A percentile compares a stretch with the other conserved stretches of the same genome.
phyloP scores from a whole-genome alignment of 1,140 invertebrate genomes.

The Heliconius congener region DNA sequence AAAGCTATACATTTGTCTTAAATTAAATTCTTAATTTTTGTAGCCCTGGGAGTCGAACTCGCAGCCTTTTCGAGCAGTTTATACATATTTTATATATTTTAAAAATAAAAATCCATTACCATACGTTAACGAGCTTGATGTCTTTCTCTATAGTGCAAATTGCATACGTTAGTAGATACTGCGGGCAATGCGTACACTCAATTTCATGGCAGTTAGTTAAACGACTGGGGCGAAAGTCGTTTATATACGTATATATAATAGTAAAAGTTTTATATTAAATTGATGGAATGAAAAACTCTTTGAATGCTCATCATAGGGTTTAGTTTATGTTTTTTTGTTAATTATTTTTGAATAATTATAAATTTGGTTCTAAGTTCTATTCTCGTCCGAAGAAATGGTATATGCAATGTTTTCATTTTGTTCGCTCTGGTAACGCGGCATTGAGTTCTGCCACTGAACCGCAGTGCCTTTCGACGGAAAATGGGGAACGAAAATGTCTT shows the following conservation, averaged over 20 bases:
- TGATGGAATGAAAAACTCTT: not conserved
- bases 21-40: too few relatives aligned
- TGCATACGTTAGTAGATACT: not conserved
- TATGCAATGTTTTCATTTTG: too few relatives aligned
- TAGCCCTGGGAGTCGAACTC: not conserved
- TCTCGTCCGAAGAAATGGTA: too few relatives aligned
- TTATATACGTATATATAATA: not conserved
- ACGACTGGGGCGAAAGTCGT: not conserved
- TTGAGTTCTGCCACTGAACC: too few relatives aligned
- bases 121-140: not conserved
- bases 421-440: too few relatives aligned
- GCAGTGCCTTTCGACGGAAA: too few relatives aligned
- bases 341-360: too few relatives aligned
- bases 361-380: too few relatives aligned
- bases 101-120: not conserved
- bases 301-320: not conserved
- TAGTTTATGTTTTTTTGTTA: too few relatives aligned
- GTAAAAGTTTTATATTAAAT: not conserved
- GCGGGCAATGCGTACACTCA: not conserved
- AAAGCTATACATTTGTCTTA: too few relatives aligned
- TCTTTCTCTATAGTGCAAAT: not conserved
- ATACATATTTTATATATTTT: not conserved
- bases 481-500: too few relatives aligned
- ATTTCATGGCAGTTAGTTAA: conserved; percentile 9
- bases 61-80: not conserved